Percentiles rank a stretch among this genome's conserved stretches.
Evolutionary conservation across 2,888 invertebrate genomes (phyloP).

Genomic region (Protodeltote pygarga): DNA sequence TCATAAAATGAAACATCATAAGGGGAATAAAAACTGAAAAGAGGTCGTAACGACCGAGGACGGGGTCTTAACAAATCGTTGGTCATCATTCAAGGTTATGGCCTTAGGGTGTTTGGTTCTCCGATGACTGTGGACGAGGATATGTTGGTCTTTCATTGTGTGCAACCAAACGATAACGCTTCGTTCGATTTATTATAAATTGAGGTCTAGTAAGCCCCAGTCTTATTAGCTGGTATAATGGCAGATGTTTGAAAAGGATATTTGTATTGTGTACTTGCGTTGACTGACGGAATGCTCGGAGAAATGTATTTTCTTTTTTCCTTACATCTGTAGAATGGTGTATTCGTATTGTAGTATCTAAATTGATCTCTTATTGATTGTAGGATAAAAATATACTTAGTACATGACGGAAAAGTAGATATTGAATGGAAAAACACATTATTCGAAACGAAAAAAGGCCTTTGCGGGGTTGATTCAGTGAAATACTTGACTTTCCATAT

Average conservation of each 20-base stretch:
- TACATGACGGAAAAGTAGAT: too few species aligned
- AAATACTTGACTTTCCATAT: neutral
- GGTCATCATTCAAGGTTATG: constrained; percentile 83
- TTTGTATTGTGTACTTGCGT: constrained; percentile 53
- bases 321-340: constrained; percentile 7
- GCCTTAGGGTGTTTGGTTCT: constrained; percentile 68
- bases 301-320: constrained; percentile 25
- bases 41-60: constrained; percentile 76
- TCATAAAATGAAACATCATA: constrained; percentile 85
- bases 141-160: constrained; percentile 80
- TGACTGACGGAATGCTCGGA: constrained; percentile 15
- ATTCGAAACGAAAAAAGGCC: too few species aligned
- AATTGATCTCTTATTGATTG: neutral
- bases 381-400: too few species aligned
- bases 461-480: too few species aligned
- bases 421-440: too few species aligned
- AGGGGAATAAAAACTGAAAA: constrained; percentile 83
- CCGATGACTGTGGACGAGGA: constrained; percentile 68
- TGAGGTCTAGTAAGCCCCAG: constrained; percentile 64
- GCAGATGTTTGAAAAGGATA: constrained; percentile 62
- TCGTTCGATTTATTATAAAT: constrained; percentile 80
- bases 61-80: constrained; percentile 82
- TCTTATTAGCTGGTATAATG: constrained; percentile 69
- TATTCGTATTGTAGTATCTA: neutral
- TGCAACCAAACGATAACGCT: constrained; percentile 68